Conservation (phyloP, 1,140 invertebrate species). For the Drosophila lini region DNA sequence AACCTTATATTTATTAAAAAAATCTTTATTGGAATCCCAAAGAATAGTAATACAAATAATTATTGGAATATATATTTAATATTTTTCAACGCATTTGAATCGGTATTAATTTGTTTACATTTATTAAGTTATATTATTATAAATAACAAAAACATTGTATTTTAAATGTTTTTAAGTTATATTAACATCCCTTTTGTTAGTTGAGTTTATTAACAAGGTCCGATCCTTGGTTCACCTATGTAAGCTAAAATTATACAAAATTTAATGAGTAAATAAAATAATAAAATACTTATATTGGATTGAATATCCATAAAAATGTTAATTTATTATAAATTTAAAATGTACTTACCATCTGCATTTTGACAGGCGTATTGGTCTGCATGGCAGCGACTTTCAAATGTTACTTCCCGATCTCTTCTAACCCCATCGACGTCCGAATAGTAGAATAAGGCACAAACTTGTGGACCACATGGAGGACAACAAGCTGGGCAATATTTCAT, state of each 20-base stretch:
- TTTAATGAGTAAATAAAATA: background rate
- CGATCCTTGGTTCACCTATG: conserved; percentile 26
- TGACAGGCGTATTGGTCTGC: conserved; percentile 4
- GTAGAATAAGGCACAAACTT: conserved; percentile 19
- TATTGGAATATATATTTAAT: background rate
- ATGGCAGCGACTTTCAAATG: conserved; percentile 6
- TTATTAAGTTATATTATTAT: background rate
- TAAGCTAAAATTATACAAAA: conserved; percentile 23
- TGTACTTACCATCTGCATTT: background rate
- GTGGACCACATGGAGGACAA: background rate
- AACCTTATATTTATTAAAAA: background rate
- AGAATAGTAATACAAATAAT: background rate
- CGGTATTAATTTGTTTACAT: background rate
- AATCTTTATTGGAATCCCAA: background rate
- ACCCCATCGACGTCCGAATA: conserved; percentile 3
- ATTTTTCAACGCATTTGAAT: background rate
- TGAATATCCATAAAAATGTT: too few relatives aligned
- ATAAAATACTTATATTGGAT: background rate
- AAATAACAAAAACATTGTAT: background rate
- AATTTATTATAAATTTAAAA: background rate
- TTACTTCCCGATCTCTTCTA: background rate
- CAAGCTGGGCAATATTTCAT: conserved; percentile 1
- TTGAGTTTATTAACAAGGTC: conserved; percentile 3
- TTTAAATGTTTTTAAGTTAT: too few relatives aligned
- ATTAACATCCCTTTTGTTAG: background rate